Conservation (phyloP, 2,888 invertebrate species). For the Meghimatium bilineatum region DNA sequence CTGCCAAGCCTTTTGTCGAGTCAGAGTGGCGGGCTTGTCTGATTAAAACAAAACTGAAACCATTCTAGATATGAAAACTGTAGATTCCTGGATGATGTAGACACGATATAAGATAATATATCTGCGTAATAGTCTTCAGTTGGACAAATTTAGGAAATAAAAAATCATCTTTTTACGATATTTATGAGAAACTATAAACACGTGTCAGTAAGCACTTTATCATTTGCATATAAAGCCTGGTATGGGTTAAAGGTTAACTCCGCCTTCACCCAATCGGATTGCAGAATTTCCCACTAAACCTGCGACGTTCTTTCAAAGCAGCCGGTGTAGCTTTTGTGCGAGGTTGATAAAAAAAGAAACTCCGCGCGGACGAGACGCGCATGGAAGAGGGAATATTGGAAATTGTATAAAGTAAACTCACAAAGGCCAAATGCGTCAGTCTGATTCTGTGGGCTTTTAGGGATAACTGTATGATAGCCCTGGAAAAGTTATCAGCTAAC, state of each 20-base stretch:
- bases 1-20: slow-evolving; percentile 27
- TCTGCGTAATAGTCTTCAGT: too few species aligned
- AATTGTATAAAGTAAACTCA: slow-evolving; percentile 36
- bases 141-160: too few species aligned
- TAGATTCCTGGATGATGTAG: too few species aligned
- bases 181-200: background rate
- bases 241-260: slow-evolving; percentile 44
- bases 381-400: background rate
- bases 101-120: too few species aligned
- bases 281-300: background rate
- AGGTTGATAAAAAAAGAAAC: background rate
- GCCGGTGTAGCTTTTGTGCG: slow-evolving; percentile 29
- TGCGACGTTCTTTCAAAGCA: background rate
- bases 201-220: slow-evolving; percentile 19
- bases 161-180: background rate
- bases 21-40: background rate
- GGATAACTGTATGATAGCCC: slow-evolving; percentile 11
- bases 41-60: background rate
- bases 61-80: too few species aligned
- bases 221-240: slow-evolving; percentile 17
- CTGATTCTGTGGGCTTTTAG: background rate
- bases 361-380: slow-evolving; percentile 26
- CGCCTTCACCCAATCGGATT: slow-evolving; percentile 44
- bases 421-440: slow-evolving; percentile 3
- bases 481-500: slow-evolving; percentile 21